Percentiles rank a stretch among this genome's conserved stretches.
Evolutionary conservation across 1,140 invertebrate species (phyloP).

Genomic region (Drosophila kanapiae): DNA sequence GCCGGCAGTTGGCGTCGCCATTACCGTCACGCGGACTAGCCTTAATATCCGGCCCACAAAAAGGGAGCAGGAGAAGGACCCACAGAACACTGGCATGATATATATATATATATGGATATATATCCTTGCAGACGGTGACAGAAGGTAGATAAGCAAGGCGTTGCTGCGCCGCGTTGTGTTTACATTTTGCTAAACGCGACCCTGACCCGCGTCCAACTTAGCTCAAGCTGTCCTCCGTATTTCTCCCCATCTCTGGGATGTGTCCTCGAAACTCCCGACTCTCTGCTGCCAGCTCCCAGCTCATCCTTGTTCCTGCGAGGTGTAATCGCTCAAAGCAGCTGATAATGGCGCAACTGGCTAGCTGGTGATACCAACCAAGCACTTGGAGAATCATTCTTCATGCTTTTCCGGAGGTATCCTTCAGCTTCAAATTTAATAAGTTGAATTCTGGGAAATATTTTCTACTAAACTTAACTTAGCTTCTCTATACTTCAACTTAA

Average conservation of each 20-base stretch:
- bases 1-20: constrained; percentile 74
- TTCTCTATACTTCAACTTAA: not conserved
- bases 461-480: too few relatives aligned
- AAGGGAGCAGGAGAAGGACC: not conserved
- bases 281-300: not conserved
- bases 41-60: constrained; percentile 66
- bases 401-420: not conserved
- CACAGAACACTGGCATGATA: not conserved
- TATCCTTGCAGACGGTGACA: constrained; percentile 34
- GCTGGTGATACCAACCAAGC: constrained; percentile 17
- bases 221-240: not conserved
- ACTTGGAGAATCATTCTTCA: not conserved
- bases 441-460: not conserved
- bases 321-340: constrained; percentile 74
- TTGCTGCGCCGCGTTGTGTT: constrained; percentile 55
- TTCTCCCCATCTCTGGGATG: not conserved
- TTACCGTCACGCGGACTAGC: constrained; percentile 74
- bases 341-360: constrained; percentile 66
- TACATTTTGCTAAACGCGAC: constrained; percentile 71
- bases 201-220: constrained; percentile 62
- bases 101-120: constrained; percentile 9
- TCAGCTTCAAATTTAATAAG: accelerated
- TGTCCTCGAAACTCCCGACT: constrained; percentile 10
- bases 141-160: constrained; percentile 54
- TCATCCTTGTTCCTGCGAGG: constrained; percentile 9